Evolutionary conservation across 2,797 vertebrate genomes (phyloP), one percentile per base, ranked within the genome.

Genomic region (Enteromius trimaculatus): DNA sequence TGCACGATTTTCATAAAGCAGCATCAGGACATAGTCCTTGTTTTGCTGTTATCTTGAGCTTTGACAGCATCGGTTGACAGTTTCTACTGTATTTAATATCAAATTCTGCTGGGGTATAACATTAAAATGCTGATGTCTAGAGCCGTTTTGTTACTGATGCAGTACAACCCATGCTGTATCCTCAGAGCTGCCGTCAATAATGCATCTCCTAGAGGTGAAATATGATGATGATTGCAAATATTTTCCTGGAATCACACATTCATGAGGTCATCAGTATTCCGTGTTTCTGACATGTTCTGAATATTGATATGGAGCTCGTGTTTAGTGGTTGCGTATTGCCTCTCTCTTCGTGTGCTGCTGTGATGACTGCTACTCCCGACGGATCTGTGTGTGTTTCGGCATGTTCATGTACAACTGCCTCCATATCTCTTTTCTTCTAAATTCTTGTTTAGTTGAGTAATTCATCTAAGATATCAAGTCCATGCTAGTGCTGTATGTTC

Each of bases 261-360:
- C 71, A 82, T 77, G 23, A 82, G 49, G 17, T 77, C 72, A 58
- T 77, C 47, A 11, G 62, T 76, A 55, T 65, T 81, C 23, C 68
- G 60, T 82, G 60, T 82, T 81, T 65, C 58, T 65, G n/a, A 82
- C 80, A 58, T 29, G 71, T 34, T 82, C 37, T 68, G 70, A 66
- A 82, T 76, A 26, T 75, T 53, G n/a, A 82, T 80, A 9, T 80
- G 1, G 5, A 69, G 71, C 58, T 82, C 3, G 58, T 66, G 44
- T 65, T 47, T 47, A 66, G 42, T 66, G 70, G 31, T 29, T 14
- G 58, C 39, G 58, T 64, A 7, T 91, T 10, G 62, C 49, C 17
- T 66, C 55, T 70, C 23, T 66, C 26, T 65, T 42, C 44, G 26
- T 53, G 31, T 29, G 60, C 55, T 29, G 60, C 55, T 65, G 21